phyloP scores from a whole-genome alignment of 2,113 vertebrate species.

The Pimephales promelas region DNA sequence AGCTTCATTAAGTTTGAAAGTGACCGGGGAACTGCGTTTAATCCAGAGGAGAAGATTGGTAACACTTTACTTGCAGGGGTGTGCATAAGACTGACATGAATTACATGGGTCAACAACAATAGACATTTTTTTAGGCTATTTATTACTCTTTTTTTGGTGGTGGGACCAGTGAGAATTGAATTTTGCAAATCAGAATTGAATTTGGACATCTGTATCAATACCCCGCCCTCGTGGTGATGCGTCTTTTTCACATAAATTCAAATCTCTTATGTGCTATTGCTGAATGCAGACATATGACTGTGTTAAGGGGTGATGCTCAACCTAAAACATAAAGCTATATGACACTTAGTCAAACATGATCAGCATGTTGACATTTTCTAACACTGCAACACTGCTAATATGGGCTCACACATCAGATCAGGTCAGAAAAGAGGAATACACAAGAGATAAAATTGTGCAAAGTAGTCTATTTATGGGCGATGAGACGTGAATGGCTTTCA shows the following conservation, averaged over 20 bases:
- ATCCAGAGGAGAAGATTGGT: no score
- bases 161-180: no score
- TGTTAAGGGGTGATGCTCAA: no score
- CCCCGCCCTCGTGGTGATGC: not conserved
- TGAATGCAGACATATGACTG: no score
- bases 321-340: not conserved
- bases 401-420: not conserved
- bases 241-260: not conserved
- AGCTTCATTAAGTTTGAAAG: not conserved
- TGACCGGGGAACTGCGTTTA: not conserved
- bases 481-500: conserved; percentile 12
- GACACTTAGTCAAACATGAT: not conserved
- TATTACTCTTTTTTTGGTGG: no score
- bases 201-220: no score
- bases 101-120: no score
- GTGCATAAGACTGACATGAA: no score
- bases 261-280: no score
- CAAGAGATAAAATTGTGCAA: conserved; percentile 21
- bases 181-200: no score
- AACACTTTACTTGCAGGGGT: no score
- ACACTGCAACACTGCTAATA: not conserved
- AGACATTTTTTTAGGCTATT: no score
- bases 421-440: not conserved
- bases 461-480: conserved; percentile 27
- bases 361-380: not conserved